Evolutionary conservation across 2,797 vertebrate species (phyloP).

Genomic region (Spinus pinus): DNA sequence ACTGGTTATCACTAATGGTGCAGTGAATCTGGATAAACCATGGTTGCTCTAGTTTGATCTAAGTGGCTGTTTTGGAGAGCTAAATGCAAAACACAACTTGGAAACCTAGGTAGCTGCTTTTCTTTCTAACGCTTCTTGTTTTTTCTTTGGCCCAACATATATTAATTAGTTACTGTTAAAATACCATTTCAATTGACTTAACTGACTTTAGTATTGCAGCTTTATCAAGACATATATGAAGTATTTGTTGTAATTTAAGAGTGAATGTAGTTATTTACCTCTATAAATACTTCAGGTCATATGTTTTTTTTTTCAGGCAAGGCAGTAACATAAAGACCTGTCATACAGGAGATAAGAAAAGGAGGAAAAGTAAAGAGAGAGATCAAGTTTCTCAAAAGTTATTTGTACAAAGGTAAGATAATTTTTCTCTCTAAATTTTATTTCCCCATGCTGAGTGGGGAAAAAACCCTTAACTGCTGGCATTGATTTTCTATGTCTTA

Average conservation of each 20-base stretch:
- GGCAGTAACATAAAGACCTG: constrained; percentile 37
- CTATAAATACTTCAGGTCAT: background rate
- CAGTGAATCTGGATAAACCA: background rate
- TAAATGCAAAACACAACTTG: background rate
- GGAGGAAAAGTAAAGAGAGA: background rate
- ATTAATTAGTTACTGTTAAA: background rate
- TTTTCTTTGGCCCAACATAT: background rate
- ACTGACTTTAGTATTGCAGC: background rate
- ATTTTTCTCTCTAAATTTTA: background rate
- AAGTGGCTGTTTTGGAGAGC: background rate
- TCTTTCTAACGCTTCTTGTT: background rate
- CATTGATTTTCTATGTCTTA: background rate
- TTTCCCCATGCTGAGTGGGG: background rate
- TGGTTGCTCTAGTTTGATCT: background rate
- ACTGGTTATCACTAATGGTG: background rate
- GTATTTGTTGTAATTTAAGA: constrained; percentile 23
- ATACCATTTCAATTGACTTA: background rate
- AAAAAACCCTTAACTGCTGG: fast-evolving
- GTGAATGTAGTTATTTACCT: background rate
- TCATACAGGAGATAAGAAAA: constrained; percentile 37
- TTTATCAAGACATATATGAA: background rate
- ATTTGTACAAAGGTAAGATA: constrained; percentile 61
- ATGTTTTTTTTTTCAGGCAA: constrained; percentile 32
- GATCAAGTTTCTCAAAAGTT: constrained; percentile 6
- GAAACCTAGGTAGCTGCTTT: background rate